Percentiles rank a stretch among this genome's conserved stretches.
phyloP scores from a whole-genome alignment of 2,888 invertebrate species.

The Clistopyga incitator region DNA sequence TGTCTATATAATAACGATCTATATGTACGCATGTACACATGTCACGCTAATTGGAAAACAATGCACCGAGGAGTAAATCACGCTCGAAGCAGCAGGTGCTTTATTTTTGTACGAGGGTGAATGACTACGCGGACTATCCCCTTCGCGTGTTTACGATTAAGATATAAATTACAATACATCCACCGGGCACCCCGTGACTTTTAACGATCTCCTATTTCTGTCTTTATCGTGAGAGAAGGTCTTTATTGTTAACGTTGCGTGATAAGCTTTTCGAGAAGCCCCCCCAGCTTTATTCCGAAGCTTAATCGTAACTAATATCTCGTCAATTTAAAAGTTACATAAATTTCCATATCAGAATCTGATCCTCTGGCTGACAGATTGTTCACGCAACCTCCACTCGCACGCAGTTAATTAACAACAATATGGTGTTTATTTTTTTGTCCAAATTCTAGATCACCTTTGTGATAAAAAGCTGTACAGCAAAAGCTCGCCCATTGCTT shows the following conservation, averaged over 20 bases:
- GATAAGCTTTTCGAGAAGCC: slow-evolving; percentile 23
- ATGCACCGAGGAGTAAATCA: slow-evolving; percentile 65
- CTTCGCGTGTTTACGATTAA: slow-evolving; percentile 53
- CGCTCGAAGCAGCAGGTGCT: slow-evolving; percentile 67
- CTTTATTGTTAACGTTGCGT: slow-evolving; percentile 48
- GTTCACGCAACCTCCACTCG: background rate
- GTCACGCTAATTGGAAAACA: slow-evolving; percentile 13
- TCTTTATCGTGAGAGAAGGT: slow-evolving; percentile 47
- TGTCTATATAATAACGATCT: too few species aligned
- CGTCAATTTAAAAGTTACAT: slow-evolving; percentile 23
- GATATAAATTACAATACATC: slow-evolving; percentile 53
- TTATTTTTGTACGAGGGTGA: slow-evolving; percentile 32
- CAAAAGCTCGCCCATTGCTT: too few species aligned
- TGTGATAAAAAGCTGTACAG: background rate
- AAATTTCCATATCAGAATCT: background rate
- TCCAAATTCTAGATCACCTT: background rate
- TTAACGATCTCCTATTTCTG: slow-evolving; percentile 55
- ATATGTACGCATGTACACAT: background rate
- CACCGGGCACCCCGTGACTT: slow-evolving; percentile 36
- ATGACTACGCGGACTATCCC: slow-evolving; percentile 21
- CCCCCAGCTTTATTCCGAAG: background rate
- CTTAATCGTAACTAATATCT: slow-evolving; percentile 12
- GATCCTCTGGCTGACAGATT: background rate
- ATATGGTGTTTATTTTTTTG: background rate
- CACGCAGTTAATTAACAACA: background rate